Conservation (phyloP, 2,113 vertebrate species). For the Phrynosoma platyrhinos region DNA sequence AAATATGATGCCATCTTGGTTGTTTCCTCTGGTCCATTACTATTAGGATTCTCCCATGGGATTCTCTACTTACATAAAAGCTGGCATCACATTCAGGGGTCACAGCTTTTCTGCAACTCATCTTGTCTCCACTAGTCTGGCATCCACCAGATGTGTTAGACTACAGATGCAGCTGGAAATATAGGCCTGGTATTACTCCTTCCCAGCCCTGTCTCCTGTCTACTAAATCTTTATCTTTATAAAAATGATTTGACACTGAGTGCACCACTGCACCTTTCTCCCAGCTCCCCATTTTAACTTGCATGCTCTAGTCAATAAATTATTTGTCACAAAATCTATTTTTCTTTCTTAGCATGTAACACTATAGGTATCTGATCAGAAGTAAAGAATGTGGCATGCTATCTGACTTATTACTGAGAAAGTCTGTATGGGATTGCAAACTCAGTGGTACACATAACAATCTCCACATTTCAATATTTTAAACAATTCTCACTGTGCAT, state of each 20-base stretch:
- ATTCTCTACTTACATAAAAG: background rate
- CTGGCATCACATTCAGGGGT: background rate
- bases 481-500: background rate
- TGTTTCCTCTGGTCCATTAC: background rate
- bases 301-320: too few relatives aligned
- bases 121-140: background rate
- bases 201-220: too few relatives aligned
- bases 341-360: too few relatives aligned
- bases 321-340: too few relatives aligned
- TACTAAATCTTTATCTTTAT: too few relatives aligned
- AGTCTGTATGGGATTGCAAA: too few relatives aligned
- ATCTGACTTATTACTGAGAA: too few relatives aligned
- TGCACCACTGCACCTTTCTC: background rate
- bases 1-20: background rate
- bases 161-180: background rate
- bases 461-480: slow-evolving; percentile 25
- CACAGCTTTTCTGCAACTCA: background rate
- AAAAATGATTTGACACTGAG: background rate
- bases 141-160: background rate
- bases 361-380: too few relatives aligned
- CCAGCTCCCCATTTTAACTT: too few relatives aligned
- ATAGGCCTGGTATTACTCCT: too few relatives aligned
- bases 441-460: background rate
- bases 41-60: background rate
- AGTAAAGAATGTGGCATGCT: too few relatives aligned